These are phyloP conservation scores for Tricholaema leucomelas DNA, from an alignment of 2,113 vertebrate genomes.

Conservation along the genomic window DNA sequence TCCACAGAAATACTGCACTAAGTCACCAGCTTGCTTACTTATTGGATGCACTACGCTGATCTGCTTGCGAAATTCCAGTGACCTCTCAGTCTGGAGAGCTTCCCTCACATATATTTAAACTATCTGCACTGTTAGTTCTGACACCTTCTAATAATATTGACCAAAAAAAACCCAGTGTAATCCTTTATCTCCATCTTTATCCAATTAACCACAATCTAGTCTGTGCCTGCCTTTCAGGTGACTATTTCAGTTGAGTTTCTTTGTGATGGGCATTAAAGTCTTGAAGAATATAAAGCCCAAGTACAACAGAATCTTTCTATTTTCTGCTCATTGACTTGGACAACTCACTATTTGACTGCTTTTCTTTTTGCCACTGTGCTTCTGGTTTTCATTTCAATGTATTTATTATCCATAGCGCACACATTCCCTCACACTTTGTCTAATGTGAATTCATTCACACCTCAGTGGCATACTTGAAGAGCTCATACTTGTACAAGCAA, in stretches of 20 bases:
- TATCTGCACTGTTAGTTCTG: neutral
- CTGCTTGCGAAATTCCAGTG: neutral
- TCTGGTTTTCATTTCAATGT: neutral
- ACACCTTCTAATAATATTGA: neutral
- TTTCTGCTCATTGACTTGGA: neutral
- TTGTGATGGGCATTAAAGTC: neutral
- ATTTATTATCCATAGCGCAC: neutral
- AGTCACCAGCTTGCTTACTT: neutral
- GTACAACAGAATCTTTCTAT: neutral
- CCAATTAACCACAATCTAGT: neutral
- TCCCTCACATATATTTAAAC: neutral
- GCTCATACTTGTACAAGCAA: neutral
- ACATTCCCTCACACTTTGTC: neutral
- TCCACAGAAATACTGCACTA: fast-evolving
- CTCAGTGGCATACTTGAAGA: neutral
- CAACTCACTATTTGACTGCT: neutral
- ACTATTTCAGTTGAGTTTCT: neutral
- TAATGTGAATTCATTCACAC: neutral
- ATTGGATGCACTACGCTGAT: neutral
- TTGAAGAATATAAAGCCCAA: neutral
- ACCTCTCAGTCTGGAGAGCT: neutral
- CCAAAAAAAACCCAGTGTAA: neutral
- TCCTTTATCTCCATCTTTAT: neutral
- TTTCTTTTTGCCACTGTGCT: neutral
- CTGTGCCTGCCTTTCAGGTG: neutral